Base-by-base conservation (phyloP, 2,113 vertebrate species). In the Alectura lathami region DNA sequence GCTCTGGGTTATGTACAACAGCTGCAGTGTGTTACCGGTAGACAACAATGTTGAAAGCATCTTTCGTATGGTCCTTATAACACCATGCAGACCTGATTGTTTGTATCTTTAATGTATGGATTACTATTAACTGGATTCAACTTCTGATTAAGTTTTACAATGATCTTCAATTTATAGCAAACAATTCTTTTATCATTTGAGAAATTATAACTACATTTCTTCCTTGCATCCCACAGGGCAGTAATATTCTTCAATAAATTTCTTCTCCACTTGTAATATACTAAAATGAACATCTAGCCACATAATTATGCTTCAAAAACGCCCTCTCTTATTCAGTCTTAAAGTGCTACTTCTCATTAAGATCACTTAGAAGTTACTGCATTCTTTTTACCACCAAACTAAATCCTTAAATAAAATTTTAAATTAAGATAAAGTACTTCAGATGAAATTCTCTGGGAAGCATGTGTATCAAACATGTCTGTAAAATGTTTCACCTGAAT, bases 371-470 rank as follows among this genome's bases (percentile, higher is more conserved):
- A 94, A 94, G 78, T 81, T 24, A 32, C 91, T 83, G 59, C 79
- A 83, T 90, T 80, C 23, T 86, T 92, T 92, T 94, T 94, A 86
- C 76, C 83, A 81, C 60, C 63, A 93, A 83, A 70, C 15, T 45
- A 96, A 95, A 95, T 95, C 74, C 81, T 94, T 94, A 75, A 94
- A 78, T 97, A 89, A 89, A 94, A 86, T 64, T 90, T 95, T 92
- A 91, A 96, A 96, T 96, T 72, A 95, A 96, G 94, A 96, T 96
- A 69, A 97, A 96, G 76, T 47, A 64, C 81, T 81, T 38, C 70
- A 82, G 89, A 95, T 93, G 83, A 88, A 69, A 45, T 80, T 83
- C 83, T 85, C 89, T 79, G 86, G 80, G 93, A 94, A 86, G 53
- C 40, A 24, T 69, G 80, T 84, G 34, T 67, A 89, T 70, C 82